Evolutionary conservation across 2,888 invertebrate species (phyloP), one percentile per base, ranked within the genome.

Genomic region (Celastrina argiolus): DNA sequence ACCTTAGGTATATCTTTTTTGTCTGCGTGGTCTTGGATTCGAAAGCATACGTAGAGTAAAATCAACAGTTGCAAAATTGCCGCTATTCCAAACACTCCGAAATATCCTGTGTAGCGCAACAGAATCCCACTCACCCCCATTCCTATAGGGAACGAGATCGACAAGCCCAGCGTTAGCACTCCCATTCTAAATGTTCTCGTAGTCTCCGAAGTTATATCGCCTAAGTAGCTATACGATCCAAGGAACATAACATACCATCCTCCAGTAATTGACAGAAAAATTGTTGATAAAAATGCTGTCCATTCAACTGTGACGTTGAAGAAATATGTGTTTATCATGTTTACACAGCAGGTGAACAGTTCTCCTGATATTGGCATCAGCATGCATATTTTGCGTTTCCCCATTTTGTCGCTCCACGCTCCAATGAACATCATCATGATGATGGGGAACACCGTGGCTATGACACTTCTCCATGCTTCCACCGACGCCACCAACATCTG

Each of bases 381-480:
- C 26, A 58, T 41, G 18, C 58, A 65, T n/a, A 65, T 18, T 58
- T 65, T 65, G 10, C 65, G 26, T 18, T 39, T 82, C 5, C 92
- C 92, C 3, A 92, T 91, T 67, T 92, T 89, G 74, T 93, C 93
- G 70, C 92, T 93, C 93, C 93, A 93, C 0, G 93, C 92, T 0
- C 93, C 93, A n/a, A 93, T 82, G 65, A 93, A 92, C 6, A 93
- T 93, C 18, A 58, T 58, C 41, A 65, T 42, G 7, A 65, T 18
- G 3, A 41, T 18, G 1, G 65, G 65, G 14, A 65, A 74, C 0
- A 88, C 79, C 14, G 92, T 92, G 66, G 92, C 89, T 0, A 93
- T 76, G 0, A 92, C 82, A 31, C 91, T 92, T 74, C 90, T 92
- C 91, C 92, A 92, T n/a, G 91, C 88, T 66, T 89, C 84, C 67